A percentile compares a stretch with the other conserved stretches of the same genome.
phyloP scores from a whole-genome alignment of 1,140 invertebrate species.

The Micrasema minimum region DNA sequence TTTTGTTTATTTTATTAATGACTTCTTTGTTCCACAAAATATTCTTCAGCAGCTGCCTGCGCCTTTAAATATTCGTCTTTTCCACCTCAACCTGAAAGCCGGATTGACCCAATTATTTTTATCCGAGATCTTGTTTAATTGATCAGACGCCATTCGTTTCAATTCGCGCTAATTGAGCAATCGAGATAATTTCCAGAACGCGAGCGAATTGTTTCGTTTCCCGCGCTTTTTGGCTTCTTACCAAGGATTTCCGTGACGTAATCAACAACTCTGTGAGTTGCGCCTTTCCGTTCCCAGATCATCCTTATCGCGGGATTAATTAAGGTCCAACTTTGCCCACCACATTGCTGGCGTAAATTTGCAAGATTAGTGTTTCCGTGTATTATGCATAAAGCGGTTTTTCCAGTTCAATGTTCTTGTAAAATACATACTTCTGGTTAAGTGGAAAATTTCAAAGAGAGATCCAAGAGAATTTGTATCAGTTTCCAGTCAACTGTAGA shows the following conservation, averaged over 20 bases:
- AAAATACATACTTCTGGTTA: no score
- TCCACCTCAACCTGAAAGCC: no score
- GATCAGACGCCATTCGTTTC: neutral
- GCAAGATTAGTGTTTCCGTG: neutral
- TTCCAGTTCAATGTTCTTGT: neutral
- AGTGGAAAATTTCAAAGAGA: no score
- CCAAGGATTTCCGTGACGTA: slow-evolving; percentile 23
- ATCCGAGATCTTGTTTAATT: slow-evolving; percentile 17
- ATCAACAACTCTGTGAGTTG: neutral
- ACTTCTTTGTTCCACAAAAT: no score
- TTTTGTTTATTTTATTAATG: neutral
- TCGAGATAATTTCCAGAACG: slow-evolving; percentile 10
- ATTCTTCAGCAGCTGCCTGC: no score
- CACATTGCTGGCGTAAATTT: slow-evolving; percentile 7
- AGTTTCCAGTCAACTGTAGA: no score
- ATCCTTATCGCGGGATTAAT: neutral
- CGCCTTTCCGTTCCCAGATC: neutral
- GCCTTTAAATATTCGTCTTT: no score
- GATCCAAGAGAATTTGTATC: no score
- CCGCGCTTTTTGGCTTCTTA: slow-evolving; percentile 17
- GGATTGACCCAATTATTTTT: slow-evolving; percentile 1
- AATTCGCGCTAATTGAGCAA: slow-evolving; percentile 13
- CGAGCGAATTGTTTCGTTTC: slow-evolving; percentile 12
- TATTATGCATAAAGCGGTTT: neutral
- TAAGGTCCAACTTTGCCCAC: neutral